Conservation (phyloP, 2,888 invertebrate species). For the Machimus rusticus region DNA sequence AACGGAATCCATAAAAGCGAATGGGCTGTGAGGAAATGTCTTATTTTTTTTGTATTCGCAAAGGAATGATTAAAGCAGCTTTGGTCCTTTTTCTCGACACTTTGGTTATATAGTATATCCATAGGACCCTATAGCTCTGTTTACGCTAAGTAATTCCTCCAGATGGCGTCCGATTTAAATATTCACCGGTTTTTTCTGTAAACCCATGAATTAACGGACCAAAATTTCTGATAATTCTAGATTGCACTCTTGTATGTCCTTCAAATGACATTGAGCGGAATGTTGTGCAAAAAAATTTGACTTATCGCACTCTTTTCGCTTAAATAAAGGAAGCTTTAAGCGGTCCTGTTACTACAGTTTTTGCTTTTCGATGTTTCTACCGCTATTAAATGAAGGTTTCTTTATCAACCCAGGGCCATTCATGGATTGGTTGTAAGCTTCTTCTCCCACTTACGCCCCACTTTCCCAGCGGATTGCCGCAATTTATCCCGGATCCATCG, state of each 20-base stretch:
- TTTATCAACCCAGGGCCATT: conserved; percentile 22
- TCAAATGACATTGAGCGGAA: not conserved
- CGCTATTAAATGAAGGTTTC: not conserved
- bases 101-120: not conserved
- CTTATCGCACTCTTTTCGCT: not conserved
- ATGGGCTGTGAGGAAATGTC: conserved; percentile 11
- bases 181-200: not conserved
- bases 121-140: not conserved
- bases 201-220: not conserved
- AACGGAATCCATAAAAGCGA: not conserved
- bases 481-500: not conserved
- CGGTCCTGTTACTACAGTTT: not conserved
- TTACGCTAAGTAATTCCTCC: not conserved
- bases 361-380: not conserved
- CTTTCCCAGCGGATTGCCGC: not conserved
- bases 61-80: conserved; percentile 8
- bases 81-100: not conserved
- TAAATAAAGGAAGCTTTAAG: not conserved
- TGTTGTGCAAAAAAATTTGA: not conserved
- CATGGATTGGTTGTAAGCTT: not conserved
- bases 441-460: not conserved
- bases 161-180: not conserved
- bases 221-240: not conserved
- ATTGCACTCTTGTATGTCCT: not conserved
- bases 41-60: not conserved